phyloP scores from a whole-genome alignment of 2,113 vertebrate species.

The Otocyon megalotis region DNA sequence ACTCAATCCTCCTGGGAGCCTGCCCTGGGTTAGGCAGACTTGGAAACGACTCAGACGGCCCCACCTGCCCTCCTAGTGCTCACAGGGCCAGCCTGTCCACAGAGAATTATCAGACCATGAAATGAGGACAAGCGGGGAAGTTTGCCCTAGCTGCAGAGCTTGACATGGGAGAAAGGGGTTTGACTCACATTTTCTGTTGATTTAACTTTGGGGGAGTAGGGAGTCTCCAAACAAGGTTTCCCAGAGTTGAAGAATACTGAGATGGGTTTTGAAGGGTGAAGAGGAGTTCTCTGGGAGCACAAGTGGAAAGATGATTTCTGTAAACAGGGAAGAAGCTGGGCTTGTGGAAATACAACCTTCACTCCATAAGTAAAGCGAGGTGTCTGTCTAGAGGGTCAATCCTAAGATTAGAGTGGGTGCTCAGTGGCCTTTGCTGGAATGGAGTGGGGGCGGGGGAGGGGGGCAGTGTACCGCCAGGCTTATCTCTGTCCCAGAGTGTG shows the following conservation, averaged over 20 bases:
- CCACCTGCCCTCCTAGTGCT: background rate
- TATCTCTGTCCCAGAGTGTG: background rate
- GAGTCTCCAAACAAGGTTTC: background rate
- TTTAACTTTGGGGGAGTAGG: background rate
- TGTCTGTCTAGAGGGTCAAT: background rate
- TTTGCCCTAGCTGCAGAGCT: no score
- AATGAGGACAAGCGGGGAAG: background rate
- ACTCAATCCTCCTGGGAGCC: background rate
- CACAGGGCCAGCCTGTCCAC: background rate
- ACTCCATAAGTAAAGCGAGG: background rate
- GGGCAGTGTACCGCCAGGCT: background rate
- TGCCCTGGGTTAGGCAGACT: background rate
- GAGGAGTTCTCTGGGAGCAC: background rate
- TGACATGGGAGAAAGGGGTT: fast-evolving
- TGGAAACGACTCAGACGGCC: background rate
- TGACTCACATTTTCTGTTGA: background rate
- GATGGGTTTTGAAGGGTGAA: background rate
- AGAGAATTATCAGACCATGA: background rate
- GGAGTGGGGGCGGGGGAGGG: background rate
- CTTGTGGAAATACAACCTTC: background rate
- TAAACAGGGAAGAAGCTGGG: background rate
- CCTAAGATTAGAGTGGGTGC: background rate
- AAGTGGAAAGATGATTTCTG: background rate
- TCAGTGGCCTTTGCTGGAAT: background rate
- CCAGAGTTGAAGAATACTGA: background rate